Conservation (phyloP, 2,113 vertebrate species). For the Microcebus jonahi region DNA sequence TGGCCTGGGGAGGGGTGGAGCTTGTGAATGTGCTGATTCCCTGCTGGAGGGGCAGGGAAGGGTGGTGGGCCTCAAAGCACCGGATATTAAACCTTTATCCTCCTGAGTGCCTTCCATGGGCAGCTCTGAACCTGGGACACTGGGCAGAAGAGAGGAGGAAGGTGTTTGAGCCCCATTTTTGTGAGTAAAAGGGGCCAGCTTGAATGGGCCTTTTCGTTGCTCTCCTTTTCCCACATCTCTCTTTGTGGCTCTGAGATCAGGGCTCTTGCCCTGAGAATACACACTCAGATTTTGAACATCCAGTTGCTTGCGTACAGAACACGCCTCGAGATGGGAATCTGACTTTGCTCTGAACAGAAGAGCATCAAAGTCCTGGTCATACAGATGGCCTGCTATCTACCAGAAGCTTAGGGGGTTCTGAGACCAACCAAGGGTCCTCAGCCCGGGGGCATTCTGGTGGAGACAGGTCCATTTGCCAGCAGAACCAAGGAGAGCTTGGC, state of each 20-base stretch:
- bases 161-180: background rate
- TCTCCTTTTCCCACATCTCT: background rate
- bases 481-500: background rate
- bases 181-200: background rate
- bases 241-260: background rate
- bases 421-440: background rate
- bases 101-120: background rate
- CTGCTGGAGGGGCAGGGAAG: background rate
- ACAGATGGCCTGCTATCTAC: background rate
- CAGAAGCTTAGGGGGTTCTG: background rate
- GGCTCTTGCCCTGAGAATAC: background rate
- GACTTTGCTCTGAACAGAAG: background rate
- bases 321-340: background rate
- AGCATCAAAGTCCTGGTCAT: background rate
- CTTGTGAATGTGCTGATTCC: background rate
- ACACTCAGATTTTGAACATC: background rate
- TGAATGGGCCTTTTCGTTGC: background rate
- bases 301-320: background rate
- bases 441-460: background rate
- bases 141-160: background rate
- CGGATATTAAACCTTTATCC: rapidly evolving
- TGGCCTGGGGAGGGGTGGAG: background rate
- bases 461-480: background rate
- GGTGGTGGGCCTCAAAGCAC: rapidly evolving
- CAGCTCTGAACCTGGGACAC: background rate